phyloP scores from a whole-genome alignment of 2,113 vertebrate species.

The Sceloporus undulatus region DNA sequence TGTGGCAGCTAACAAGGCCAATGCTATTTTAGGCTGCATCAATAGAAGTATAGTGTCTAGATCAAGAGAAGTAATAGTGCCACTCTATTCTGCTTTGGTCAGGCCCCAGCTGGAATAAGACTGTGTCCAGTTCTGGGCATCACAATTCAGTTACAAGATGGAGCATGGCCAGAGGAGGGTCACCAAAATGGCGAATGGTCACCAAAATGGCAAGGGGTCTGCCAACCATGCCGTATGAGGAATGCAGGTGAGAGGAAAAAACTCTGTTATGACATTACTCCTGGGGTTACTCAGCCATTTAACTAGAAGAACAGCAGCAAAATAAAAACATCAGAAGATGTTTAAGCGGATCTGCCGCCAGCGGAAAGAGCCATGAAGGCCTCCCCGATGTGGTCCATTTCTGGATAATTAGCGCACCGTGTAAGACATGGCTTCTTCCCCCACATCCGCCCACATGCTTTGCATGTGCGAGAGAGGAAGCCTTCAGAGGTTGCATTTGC shows the following conservation, averaged over 20 bases:
- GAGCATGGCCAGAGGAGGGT: no score
- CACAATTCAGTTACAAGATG: no score
- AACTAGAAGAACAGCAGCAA: slow-evolving; percentile 11
- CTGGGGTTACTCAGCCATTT: slow-evolving; percentile 5
- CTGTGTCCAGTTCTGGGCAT: no score
- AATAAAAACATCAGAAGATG: not conserved
- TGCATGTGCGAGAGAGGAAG: not conserved
- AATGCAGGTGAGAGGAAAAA: not conserved
- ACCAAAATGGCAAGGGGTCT: no score
- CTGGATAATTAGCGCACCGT: not conserved
- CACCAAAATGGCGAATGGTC: no score
- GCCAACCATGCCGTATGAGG: no score
- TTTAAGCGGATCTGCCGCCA: not conserved
- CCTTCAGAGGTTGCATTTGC: not conserved
- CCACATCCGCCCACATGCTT: not conserved
- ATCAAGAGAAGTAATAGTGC: no score
- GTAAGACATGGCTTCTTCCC: not conserved
- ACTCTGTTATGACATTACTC: not conserved
- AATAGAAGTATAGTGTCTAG: no score
- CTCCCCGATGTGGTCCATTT: not conserved
- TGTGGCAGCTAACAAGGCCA: no score
- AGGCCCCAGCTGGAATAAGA: no score
- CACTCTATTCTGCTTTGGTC: no score
- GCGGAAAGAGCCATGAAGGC: not conserved
- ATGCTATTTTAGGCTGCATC: no score